A percentile compares a stretch with the other conserved stretches of the same genome.
phyloP scores from a whole-genome alignment of 2,113 vertebrate genomes.

The Brienomyrus longianalis region DNA sequence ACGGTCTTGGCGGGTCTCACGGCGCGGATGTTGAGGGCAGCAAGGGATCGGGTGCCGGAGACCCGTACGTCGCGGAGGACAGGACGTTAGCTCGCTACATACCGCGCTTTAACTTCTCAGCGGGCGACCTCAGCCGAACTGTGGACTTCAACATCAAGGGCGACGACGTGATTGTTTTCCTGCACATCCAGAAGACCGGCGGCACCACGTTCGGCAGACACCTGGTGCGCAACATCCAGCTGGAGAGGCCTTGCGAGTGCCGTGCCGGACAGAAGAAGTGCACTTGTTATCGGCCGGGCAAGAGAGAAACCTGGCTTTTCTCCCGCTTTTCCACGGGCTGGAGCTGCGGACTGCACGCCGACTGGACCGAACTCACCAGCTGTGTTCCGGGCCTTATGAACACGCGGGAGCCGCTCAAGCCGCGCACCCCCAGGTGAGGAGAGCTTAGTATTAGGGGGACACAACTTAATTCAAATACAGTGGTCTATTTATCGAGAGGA shows the following conservation, averaged over 20 bases:
- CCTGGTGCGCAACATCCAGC: conserved; percentile 85
- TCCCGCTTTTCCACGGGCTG: conserved; percentile 78
- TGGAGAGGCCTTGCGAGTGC: conserved; percentile 92
- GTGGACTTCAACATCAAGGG: conserved; percentile 87
- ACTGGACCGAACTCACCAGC: conserved; percentile 74
- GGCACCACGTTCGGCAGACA: conserved; percentile 86
- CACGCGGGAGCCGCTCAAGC: conserved; percentile 55
- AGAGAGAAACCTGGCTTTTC: conserved; percentile 88
- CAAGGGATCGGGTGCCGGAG: conserved; percentile 47
- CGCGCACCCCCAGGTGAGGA: conserved; percentile 69
- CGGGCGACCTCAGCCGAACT: conserved; percentile 67
- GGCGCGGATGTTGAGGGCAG: conserved; percentile 21
- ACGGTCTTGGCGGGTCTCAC: conserved; percentile 30
- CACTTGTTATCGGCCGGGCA: conserved; percentile 86
- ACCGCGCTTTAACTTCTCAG: conserved; percentile 83
- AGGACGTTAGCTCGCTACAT: conserved; percentile 76
- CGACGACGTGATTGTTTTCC: conserved; percentile 79
- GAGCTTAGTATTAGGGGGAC: background rate
- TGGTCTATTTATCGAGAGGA: background rate
- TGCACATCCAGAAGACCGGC: conserved; percentile 77
- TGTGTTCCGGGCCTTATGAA: conserved; percentile 84
- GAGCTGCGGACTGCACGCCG: conserved; percentile 75
- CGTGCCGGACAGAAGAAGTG: conserved; percentile 95
- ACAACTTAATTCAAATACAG: background rate
- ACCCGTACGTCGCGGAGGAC: conserved; percentile 86